A percentile compares a stretch with the other conserved stretches of the same genome.
phyloP scores from a whole-genome alignment of 2,888 invertebrate genomes.

The Torymus aiolomorphi region DNA sequence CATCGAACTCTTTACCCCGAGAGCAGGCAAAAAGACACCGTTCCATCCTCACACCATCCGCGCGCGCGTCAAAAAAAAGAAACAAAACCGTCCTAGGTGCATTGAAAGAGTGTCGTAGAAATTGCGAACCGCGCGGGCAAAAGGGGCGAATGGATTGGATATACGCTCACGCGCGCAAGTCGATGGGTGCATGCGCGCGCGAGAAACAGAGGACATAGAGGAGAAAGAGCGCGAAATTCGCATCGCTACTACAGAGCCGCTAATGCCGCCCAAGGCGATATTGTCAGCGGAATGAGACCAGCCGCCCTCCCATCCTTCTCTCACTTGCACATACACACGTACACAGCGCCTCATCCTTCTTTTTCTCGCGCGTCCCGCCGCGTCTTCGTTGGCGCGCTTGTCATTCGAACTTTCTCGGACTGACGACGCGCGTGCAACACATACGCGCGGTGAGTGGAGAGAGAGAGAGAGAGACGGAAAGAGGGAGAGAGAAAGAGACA shows the following conservation, averaged over 20 bases:
- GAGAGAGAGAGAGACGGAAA: not conserved
- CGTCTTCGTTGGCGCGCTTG: slow-evolving; percentile 58
- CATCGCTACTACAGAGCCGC: slow-evolving; percentile 65
- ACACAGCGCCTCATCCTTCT: slow-evolving; percentile 38
- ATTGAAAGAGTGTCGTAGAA: slow-evolving; percentile 26
- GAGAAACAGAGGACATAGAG: not conserved
- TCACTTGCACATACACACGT: slow-evolving; percentile 13
- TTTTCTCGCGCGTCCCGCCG: slow-evolving; percentile 21
- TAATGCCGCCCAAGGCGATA: slow-evolving; percentile 72
- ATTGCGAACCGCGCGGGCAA: slow-evolving; percentile 4
- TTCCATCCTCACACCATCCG: no score
- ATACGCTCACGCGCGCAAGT: slow-evolving; percentile 32
- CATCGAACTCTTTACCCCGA: no score
- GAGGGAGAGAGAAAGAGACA: not conserved
- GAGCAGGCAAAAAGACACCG: no score
- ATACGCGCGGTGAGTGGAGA: not conserved
- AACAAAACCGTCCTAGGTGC: slow-evolving; percentile 5
- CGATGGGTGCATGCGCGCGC: not conserved
- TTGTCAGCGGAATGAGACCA: slow-evolving; percentile 72
- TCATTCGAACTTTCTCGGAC: slow-evolving; percentile 63
- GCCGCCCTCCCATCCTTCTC: slow-evolving; percentile 47
- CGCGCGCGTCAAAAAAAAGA: not conserved
- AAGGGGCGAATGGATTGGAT: slow-evolving; percentile 50
- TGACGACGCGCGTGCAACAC: no score
- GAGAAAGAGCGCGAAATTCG: slow-evolving; percentile 61